Percentiles rank a stretch among this genome's conserved stretches.
Evolutionary conservation across 1,140 invertebrate genomes (phyloP).

Genomic region (Chlorops oryzae): DNA sequence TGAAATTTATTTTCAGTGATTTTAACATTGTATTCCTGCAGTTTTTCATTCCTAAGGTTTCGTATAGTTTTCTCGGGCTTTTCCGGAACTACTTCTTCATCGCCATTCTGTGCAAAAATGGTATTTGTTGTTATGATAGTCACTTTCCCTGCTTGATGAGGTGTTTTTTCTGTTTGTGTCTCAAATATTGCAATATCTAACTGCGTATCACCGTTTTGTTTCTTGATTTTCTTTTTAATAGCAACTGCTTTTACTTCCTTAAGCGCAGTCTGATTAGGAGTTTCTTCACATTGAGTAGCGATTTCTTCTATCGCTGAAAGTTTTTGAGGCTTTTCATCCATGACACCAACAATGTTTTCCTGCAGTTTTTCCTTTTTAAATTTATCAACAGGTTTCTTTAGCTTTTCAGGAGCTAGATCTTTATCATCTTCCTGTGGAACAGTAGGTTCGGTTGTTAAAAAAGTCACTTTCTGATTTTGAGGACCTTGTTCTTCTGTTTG

Average conservation of each 20-base stretch:
- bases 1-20: slow-evolving; percentile 7
- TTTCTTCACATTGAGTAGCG: neutral
- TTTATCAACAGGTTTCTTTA: slow-evolving; percentile 10
- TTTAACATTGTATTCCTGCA: slow-evolving; percentile 3
- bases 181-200: slow-evolving; percentile 49
- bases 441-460: slow-evolving; percentile 38
- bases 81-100: slow-evolving; percentile 20
- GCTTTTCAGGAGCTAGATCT: slow-evolving; percentile 21
- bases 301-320: slow-evolving; percentile 1
- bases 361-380: too few species aligned
- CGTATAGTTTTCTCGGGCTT: slow-evolving; percentile 14
- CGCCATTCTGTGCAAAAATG: slow-evolving; percentile 18
- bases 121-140: slow-evolving; percentile 41
- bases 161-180: slow-evolving; percentile 28
- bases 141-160: slow-evolving; percentile 28
- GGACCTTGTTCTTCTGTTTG: slow-evolving; percentile 26
- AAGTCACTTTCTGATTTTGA: slow-evolving; percentile 34
- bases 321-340: slow-evolving; percentile 2
- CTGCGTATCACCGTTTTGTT: slow-evolving; percentile 43
- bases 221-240: slow-evolving; percentile 49
- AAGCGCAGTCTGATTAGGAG: slow-evolving; percentile 22
- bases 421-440: slow-evolving; percentile 20
- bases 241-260: slow-evolving; percentile 47
- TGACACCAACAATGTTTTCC: slow-evolving; percentile 5
- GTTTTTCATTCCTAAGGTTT: too few species aligned